Percentiles rank a stretch among this genome's conserved stretches.
Evolutionary conservation across 2,797 vertebrate species (phyloP).

Genomic region (Gobionotothen gibberifrons): DNA sequence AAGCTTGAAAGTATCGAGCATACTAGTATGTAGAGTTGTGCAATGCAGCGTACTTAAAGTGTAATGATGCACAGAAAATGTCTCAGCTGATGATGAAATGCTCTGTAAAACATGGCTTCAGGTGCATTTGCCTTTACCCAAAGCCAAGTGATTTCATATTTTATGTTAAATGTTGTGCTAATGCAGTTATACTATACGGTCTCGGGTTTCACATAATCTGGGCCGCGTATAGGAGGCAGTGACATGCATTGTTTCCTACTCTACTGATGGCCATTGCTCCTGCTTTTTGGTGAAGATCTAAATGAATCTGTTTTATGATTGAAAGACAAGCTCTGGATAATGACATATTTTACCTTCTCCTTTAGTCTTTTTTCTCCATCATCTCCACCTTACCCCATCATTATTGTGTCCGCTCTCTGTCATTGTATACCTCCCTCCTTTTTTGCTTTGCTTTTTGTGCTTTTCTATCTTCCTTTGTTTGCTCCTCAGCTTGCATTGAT

Average conservation of each 20-base stretch:
- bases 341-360: slow-evolving; percentile 55
- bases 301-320: slow-evolving; percentile 67
- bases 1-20: slow-evolving; percentile 3
- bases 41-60: slow-evolving; percentile 52
- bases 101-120: slow-evolving; percentile 61
- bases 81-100: slow-evolving; percentile 72
- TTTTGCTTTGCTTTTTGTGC: slow-evolving; percentile 61
- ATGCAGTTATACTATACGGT: slow-evolving; percentile 46
- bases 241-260: slow-evolving; percentile 39
- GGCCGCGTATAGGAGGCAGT: slow-evolving; percentile 42
- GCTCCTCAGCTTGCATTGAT: slow-evolving; percentile 47
- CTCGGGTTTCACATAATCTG: slow-evolving; percentile 51
- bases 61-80: slow-evolving; percentile 49
- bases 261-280: slow-evolving; percentile 17
- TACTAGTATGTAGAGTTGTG: slow-evolving; percentile 38
- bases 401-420: slow-evolving; percentile 57
- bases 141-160: slow-evolving; percentile 49
- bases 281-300: slow-evolving; percentile 46
- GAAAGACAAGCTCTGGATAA: slow-evolving; percentile 58
- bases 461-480: slow-evolving; percentile 30
- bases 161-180: slow-evolving; percentile 58
- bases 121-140: slow-evolving; percentile 49
- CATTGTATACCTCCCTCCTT: slow-evolving; percentile 62
- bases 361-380: slow-evolving; percentile 41
- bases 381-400: slow-evolving; percentile 31